phyloP scores from a whole-genome alignment of 2,888 invertebrate genomes.

The Drosophila silvestris region DNA sequence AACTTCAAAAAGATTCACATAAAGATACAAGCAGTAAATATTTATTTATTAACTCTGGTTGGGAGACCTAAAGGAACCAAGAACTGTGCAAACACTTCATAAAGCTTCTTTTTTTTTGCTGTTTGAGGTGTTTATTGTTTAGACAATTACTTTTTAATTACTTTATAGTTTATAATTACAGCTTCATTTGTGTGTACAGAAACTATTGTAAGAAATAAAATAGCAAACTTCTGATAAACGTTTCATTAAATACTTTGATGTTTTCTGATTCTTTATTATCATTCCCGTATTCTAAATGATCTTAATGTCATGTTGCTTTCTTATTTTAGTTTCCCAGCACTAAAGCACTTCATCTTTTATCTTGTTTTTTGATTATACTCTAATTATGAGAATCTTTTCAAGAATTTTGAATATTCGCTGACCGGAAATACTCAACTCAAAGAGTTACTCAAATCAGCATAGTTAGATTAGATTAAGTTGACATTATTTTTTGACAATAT shows the following conservation, averaged over 20 bases:
- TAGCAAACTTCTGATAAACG: neutral
- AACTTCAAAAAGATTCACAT: constrained; percentile 8
- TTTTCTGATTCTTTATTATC: neutral
- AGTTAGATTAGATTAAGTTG: neutral
- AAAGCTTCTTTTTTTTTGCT: too few relatives aligned
- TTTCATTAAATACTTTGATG: neutral
- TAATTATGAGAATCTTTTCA: neutral
- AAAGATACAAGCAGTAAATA: constrained; percentile 10
- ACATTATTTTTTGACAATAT: neutral
- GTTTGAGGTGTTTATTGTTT: neutral
- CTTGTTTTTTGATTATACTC: neutral
- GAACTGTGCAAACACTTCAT: neutral
- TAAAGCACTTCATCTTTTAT: neutral
- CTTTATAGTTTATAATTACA: neutral
- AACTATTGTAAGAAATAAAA: neutral
- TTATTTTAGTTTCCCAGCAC: neutral
- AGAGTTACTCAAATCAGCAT: neutral
- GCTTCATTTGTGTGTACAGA: too few relatives aligned
- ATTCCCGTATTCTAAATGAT: neutral
- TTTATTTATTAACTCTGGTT: constrained; percentile 6
- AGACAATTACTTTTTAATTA: neutral
- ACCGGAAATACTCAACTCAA: neutral
- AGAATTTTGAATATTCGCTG: neutral
- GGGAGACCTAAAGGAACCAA: constrained; percentile 3
- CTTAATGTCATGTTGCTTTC: neutral